phyloP scores from a whole-genome alignment of 2,797 vertebrate species.

The Tiaroga cobitis region DNA sequence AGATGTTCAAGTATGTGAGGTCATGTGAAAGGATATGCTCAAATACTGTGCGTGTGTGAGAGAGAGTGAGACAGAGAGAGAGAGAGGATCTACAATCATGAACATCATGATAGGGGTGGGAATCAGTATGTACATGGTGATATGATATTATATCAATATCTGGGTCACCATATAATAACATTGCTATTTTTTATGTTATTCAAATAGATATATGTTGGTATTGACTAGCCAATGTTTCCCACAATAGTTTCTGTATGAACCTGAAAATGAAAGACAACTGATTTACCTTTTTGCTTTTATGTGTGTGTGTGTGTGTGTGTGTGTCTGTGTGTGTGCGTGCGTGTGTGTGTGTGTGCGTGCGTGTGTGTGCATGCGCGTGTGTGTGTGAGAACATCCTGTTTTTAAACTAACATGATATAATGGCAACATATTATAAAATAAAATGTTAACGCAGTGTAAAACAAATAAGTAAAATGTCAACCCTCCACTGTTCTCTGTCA shows the following conservation, averaged over 20 bases:
- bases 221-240: no score
- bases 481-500: background rate
- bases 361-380: no score
- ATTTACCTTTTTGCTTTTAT: no score
- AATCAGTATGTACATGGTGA: background rate
- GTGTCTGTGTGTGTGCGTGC: no score
- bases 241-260: no score
- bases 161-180: no score
- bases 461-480: background rate
- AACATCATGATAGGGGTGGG: background rate
- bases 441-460: background rate
- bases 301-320: no score
- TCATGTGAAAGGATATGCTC: constrained; percentile 1
- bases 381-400: background rate
- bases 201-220: no score
- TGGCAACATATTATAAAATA: background rate
- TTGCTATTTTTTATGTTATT: no score
- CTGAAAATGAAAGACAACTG: no score
- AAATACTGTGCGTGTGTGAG: background rate
- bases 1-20: constrained; percentile 12
- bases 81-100: background rate
- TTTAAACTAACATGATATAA: background rate
- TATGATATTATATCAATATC: background rate
- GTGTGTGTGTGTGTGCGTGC: no score
- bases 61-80: no score